Evolutionary conservation across 2,888 invertebrate species (phyloP).

Genomic region (Leuctra nigra): DNA sequence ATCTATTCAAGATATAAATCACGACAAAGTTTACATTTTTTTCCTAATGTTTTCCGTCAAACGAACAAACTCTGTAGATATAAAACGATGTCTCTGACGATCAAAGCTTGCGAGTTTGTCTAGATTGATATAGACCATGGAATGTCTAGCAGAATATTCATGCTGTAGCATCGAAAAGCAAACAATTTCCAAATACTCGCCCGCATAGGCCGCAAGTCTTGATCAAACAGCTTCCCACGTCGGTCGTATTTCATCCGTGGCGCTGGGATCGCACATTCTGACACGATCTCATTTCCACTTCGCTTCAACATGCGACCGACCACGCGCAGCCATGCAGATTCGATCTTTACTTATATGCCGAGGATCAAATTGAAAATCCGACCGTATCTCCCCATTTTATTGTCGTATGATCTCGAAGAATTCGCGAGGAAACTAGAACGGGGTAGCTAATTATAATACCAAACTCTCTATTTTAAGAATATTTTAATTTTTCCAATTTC

Average conservation of each 20-base stretch:
- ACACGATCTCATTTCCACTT: conserved; percentile 3
- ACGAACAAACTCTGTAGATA: background rate
- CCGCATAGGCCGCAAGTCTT: background rate
- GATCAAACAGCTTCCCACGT: conserved; percentile 3
- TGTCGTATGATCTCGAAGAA: background rate
- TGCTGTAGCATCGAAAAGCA: background rate
- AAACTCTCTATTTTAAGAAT: background rate
- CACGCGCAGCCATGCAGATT: background rate
- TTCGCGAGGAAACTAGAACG: background rate
- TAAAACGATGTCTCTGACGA: background rate
- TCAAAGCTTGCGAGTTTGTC: background rate
- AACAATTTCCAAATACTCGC: conserved; percentile 7
- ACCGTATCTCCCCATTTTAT: conserved; percentile 1
- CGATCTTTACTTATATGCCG: background rate
- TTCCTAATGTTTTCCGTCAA: background rate
- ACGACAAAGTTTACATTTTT: background rate
- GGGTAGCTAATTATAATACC: background rate
- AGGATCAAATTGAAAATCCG: conserved; percentile 9
- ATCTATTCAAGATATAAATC: too few species aligned
- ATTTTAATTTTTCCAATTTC: too few species aligned
- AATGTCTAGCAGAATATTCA: background rate
- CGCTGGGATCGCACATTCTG: conserved; percentile 3
- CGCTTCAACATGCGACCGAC: background rate
- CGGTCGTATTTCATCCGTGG: conserved; percentile 9
- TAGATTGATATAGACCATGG: conserved; percentile 6